Percentiles rank a stretch among this genome's conserved stretches.
Evolutionary conservation across 2,888 invertebrate species (phyloP).

Genomic region (Lacanobia oleracea): DNA sequence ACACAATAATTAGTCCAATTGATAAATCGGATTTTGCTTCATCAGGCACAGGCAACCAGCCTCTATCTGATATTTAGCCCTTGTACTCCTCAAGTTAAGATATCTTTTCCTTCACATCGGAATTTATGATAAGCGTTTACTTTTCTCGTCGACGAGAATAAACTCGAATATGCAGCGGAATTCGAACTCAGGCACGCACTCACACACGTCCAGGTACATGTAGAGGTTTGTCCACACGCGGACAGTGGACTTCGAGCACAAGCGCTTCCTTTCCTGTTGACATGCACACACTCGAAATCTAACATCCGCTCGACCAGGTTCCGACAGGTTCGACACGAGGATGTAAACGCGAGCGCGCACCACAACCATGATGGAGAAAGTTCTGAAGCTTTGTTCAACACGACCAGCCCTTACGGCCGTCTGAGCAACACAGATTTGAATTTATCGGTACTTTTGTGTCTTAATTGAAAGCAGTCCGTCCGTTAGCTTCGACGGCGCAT

Average conservation of each 20-base stretch:
- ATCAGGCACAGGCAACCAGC: background rate
- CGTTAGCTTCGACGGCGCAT: background rate
- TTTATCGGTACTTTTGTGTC: background rate
- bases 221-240: constrained; percentile 3
- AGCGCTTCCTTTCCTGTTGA: background rate
- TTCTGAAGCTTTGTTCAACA: background rate
- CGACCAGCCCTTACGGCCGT: background rate
- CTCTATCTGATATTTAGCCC: background rate
- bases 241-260: constrained; percentile 6
- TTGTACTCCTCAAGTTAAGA: constrained; percentile 6
- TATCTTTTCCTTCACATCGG: constrained; percentile 2
- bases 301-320: background rate
- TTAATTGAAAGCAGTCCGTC: background rate
- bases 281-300: constrained; percentile 21
- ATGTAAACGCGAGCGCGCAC: constrained; percentile 18
- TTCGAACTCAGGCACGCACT: constrained; percentile 25
- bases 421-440: background rate
- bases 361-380: background rate
- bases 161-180: constrained; percentile 28
- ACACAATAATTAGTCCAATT: background rate
- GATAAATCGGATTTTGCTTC: background rate
- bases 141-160: background rate
- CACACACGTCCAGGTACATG: constrained; percentile 18
- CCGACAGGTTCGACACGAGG: background rate
- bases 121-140: background rate